phyloP scores from a whole-genome alignment of 2,888 invertebrate genomes.

The Andrena trimmerana region DNA sequence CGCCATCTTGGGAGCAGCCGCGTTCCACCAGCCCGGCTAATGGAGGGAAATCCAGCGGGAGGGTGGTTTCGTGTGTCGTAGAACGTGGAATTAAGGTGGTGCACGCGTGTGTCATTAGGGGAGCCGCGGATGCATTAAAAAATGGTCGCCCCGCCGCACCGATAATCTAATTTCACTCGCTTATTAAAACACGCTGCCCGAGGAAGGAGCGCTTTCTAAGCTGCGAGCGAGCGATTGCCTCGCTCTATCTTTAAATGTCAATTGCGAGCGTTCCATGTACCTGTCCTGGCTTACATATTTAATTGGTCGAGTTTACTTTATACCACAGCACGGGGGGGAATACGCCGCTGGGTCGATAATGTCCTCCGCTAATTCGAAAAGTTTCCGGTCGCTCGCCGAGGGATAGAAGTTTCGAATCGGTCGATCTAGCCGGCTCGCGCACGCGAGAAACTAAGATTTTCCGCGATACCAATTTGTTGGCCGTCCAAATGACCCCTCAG shows the following conservation, averaged over 20 bases:
- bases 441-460: background rate
- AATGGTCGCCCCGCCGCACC: background rate
- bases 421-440: background rate
- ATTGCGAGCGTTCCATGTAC: background rate
- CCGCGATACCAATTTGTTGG: background rate
- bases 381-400: constrained; percentile 11
- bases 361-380: constrained; percentile 38
- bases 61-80: constrained; percentile 27
- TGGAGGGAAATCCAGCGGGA: constrained; percentile 31
- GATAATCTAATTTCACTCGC: background rate
- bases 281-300: constrained; percentile 15
- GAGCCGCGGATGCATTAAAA: background rate
- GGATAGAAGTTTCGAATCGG: constrained; percentile 15
- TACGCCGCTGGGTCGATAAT: constrained; percentile 22
- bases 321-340: background rate
- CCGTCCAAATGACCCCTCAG: background rate
- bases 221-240: background rate
- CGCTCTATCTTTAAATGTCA: constrained; percentile 26
- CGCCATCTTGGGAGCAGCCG: constrained; percentile 44
- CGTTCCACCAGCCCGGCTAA: constrained; percentile 35
- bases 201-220: background rate
- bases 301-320: constrained; percentile 1
- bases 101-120: constrained; percentile 17
- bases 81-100: too few species aligned
- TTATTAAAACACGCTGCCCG: background rate